phyloP scores from a whole-genome alignment of 2,888 invertebrate genomes.

The Tortrix viridana region DNA sequence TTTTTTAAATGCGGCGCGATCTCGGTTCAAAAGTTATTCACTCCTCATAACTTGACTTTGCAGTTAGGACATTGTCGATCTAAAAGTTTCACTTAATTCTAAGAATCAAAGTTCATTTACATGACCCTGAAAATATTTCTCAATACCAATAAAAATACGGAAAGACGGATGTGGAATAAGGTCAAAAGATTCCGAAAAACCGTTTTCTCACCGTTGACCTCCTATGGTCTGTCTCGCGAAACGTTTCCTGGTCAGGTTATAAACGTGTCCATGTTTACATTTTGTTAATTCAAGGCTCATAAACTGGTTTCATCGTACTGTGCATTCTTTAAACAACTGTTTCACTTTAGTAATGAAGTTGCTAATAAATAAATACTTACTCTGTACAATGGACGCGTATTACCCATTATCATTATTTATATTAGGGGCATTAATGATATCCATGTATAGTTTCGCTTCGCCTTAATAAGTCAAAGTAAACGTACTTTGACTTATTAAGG shows the following conservation, averaged over 20 bases:
- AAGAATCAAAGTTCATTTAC: constrained; percentile 11
- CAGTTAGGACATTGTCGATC: no score
- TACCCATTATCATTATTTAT: no score
- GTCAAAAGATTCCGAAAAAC: constrained; percentile 36
- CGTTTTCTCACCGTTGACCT: constrained; percentile 30
- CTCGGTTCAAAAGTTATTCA: no score
- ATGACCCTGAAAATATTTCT: constrained; percentile 25
- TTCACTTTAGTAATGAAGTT: background rate
- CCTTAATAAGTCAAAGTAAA: no score
- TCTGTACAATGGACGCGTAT: no score
- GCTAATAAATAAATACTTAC: no score
- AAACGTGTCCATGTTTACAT: constrained; percentile 18
- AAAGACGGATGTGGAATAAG: constrained; percentile 34
- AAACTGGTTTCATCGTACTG: constrained; percentile 25
- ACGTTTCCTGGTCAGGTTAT: constrained; percentile 33
- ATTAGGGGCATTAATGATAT: no score
- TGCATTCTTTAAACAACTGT: constrained; percentile 14
- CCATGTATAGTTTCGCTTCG: no score
- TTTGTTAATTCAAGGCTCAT: constrained; percentile 30
- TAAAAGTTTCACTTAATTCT: background rate
- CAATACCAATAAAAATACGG: constrained; percentile 25
- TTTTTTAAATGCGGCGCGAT: no score
- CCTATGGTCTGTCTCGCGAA: constrained; percentile 32
- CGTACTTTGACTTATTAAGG: no score
- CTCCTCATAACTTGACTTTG: no score